These are phyloP conservation scores for Chaetops frenatus DNA, from an alignment of 2,113 vertebrate species.

Conservation along the genomic window DNA sequence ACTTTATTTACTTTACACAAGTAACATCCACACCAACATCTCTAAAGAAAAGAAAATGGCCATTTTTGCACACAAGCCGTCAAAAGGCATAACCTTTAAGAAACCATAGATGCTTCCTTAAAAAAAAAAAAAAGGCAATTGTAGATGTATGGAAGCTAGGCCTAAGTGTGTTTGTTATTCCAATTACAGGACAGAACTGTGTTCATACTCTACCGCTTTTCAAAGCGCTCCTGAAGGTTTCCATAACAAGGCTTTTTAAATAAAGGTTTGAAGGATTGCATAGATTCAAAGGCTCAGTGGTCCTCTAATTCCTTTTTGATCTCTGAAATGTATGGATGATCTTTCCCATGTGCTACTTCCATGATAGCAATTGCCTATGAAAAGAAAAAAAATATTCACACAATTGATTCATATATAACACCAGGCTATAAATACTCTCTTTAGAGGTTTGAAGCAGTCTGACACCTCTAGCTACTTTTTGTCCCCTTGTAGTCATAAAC, in stretches of 20 bases:
- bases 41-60: background rate
- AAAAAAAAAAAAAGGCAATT: background rate
- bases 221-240: slow-evolving; percentile 47
- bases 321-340: slow-evolving; percentile 86
- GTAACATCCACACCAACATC: background rate
- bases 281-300: slow-evolving; percentile 69
- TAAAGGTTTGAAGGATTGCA: slow-evolving; percentile 50
- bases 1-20: slow-evolving; percentile 57
- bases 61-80: background rate
- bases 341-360: slow-evolving; percentile 91
- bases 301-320: slow-evolving; percentile 84
- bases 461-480: slow-evolving; percentile 68
- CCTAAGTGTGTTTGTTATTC: slow-evolving; percentile 57
- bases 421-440: slow-evolving; percentile 64
- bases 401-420: slow-evolving; percentile 66
- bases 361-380: slow-evolving; percentile 89
- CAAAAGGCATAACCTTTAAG: background rate
- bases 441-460: slow-evolving; percentile 64
- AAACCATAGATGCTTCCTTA: background rate
- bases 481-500: slow-evolving; percentile 66
- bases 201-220: slow-evolving; percentile 3
- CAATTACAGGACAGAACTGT: slow-evolving; percentile 46
- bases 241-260: slow-evolving; percentile 59
- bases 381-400: slow-evolving; percentile 40
- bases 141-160: slow-evolving; percentile 12